Base-by-base conservation (phyloP, 2,113 vertebrate species). In the Danio rerio region DNA sequence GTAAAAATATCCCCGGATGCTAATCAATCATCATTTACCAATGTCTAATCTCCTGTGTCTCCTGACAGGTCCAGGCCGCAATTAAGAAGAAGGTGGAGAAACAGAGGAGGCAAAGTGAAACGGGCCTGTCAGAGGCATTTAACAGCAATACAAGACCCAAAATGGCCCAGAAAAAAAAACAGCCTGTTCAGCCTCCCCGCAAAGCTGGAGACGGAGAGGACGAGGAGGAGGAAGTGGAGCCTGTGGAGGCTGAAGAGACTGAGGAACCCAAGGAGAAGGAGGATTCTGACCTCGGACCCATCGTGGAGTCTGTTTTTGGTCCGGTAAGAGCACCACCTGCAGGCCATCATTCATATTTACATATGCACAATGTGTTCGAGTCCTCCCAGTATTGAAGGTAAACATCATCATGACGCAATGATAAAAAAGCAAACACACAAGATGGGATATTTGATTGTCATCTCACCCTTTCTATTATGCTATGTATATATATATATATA, bases 71-170 rank as follows among this genome's bases (percentile, higher is more conserved):
- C 8, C 93, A 94, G 84, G 93, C 92, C 4, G 80, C 92, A 66
- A 93, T 94, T 86, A 94, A 91, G 75, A 94, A 84, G 89, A 94
- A 92, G 42, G 81, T 94, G 70, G 90, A 93, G 88, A 94, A 90
- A 86, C 92, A 93, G 88, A 93, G 81, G 75, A 92, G 63, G 74
- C 81, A 78, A 76, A 47, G 21, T 0, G 85, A 70, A 15, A 81
- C 80, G 9, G 81, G 75, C 2, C 79, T 74, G 2, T 43, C 9
- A 12, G 91, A 91, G 8, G 11, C 13, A 20, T 86, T 86, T 0
- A 70, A 9, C 1, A 70, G 13, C 5, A 12, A 42, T 0, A 13
- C 65, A 21, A 82, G 82, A 50, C 65, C 81, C 8, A 80, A 58
- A 3, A 65, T 50, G n/a, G 84, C 55, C 47, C 87, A 81, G 55